Conservation (phyloP, 2,797 vertebrate species). For the Lindbergichthys nudifrons region DNA sequence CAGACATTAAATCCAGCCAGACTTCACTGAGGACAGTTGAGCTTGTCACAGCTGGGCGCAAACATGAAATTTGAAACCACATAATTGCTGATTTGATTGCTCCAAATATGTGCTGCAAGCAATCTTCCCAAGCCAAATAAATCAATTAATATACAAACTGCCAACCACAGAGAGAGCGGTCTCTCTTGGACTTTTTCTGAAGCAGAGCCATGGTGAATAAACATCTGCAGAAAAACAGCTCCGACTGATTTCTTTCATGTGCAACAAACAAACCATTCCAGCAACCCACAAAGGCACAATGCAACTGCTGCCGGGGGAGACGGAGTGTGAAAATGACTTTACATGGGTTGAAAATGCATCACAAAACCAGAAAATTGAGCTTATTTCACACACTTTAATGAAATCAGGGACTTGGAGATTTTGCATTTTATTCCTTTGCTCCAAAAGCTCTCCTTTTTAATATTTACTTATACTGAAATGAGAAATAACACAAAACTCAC, state of each 20-base stretch:
- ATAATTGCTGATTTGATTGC: constrained; percentile 78
- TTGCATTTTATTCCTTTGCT: constrained; percentile 24
- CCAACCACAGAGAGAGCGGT: constrained; percentile 52
- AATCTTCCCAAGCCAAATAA: constrained; percentile 71
- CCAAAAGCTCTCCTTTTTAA: constrained; percentile 20
- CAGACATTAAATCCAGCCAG: constrained; percentile 56
- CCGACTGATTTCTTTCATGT: constrained; percentile 70
- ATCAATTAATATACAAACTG: constrained; percentile 73
- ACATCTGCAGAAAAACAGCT: constrained; percentile 72
- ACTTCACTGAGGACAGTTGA: constrained; percentile 52
- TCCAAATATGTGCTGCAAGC: constrained; percentile 64
- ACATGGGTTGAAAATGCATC: constrained; percentile 53
- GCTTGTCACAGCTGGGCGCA: constrained; percentile 69
- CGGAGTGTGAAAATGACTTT: constrained; percentile 69
- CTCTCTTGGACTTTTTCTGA: constrained; percentile 57
- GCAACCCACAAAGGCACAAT: constrained; percentile 60
- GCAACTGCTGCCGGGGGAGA: constrained; percentile 62
- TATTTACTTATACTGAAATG: not conserved
- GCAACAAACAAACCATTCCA: constrained; percentile 73
- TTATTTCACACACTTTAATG: constrained; percentile 59
- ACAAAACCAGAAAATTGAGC: constrained; percentile 57
- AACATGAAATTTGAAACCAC: constrained; percentile 73
- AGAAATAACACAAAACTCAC: constrained; percentile 14
- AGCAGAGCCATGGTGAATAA: constrained; percentile 66
- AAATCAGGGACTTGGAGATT: constrained; percentile 21